Conservation (phyloP, 2,113 vertebrate species). For the Lasiurus cinereus region DNA sequence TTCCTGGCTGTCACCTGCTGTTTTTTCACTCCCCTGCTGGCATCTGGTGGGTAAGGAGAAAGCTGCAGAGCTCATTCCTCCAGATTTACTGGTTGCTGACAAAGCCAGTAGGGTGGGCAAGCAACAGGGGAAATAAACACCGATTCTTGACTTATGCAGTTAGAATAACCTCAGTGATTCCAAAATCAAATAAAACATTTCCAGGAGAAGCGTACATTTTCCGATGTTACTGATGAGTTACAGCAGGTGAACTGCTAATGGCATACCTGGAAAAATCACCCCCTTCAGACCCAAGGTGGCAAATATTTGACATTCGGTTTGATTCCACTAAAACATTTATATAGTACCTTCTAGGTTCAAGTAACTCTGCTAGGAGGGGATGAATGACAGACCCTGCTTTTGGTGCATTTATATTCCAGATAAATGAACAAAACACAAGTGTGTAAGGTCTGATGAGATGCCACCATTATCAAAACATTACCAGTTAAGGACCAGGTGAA, state of each 20-base stretch:
- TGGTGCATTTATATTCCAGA: not conserved
- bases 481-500: not conserved
- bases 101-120: constrained; percentile 60
- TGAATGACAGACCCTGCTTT: not conserved
- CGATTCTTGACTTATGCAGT: not conserved
- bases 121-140: constrained; percentile 49
- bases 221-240: not conserved
- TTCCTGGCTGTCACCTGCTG: constrained; percentile 49
- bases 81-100: constrained; percentile 63
- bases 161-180: not conserved
- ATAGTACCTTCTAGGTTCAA: not conserved
- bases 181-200: not conserved
- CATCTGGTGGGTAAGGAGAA: constrained; percentile 1
- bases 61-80: constrained; percentile 44
- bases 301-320: not conserved
- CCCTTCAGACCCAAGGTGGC: not conserved
- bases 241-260: not conserved
- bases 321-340: constrained; percentile 48
- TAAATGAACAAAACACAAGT: not conserved
- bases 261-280: not conserved
- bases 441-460: not conserved
- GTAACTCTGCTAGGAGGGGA: not conserved
- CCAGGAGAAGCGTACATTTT: not conserved
- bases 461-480: rapidly evolving
- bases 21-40: not conserved